Conservation (phyloP, 2,797 vertebrate genomes). For the Anolis apletophallus region DNA sequence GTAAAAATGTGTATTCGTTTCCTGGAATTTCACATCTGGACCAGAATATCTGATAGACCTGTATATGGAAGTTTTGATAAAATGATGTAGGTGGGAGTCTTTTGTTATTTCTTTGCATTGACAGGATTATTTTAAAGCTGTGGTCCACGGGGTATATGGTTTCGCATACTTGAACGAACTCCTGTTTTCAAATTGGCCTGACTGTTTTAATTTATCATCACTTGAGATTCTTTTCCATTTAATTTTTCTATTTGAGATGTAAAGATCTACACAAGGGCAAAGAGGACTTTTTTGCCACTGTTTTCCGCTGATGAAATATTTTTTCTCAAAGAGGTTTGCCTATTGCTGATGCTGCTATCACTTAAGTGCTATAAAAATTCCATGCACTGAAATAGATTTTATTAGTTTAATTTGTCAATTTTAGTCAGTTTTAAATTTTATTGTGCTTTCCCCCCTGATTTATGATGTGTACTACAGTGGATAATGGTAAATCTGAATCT, state of each 20-base stretch:
- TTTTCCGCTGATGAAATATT: not conserved
- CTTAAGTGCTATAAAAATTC: not conserved
- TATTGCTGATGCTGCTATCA: not conserved
- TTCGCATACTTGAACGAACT: not conserved
- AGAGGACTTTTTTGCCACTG: not conserved
- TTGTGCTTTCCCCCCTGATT: too few relatives aligned
- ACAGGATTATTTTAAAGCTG: not conserved
- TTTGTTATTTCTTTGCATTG: not conserved
- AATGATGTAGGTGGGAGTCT: not conserved
- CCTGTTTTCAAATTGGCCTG: not conserved
- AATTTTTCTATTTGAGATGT: not conserved
- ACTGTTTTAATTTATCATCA: not conserved
- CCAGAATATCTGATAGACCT: too few relatives aligned
- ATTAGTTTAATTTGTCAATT: not conserved
- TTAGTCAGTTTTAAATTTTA: not conserved
- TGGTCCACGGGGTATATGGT: not conserved
- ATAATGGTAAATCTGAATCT: not conserved
- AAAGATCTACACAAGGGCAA: not conserved
- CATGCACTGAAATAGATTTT: not conserved
- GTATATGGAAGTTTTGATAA: too few relatives aligned
- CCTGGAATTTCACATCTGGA: too few relatives aligned
- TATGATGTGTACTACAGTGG: too few relatives aligned
- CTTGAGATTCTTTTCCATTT: too few relatives aligned
- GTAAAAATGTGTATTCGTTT: too few relatives aligned
- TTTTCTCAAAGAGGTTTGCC: too few relatives aligned